Conservation (phyloP, 2,113 vertebrate species). For the Myrmophylax atrothorax region DNA sequence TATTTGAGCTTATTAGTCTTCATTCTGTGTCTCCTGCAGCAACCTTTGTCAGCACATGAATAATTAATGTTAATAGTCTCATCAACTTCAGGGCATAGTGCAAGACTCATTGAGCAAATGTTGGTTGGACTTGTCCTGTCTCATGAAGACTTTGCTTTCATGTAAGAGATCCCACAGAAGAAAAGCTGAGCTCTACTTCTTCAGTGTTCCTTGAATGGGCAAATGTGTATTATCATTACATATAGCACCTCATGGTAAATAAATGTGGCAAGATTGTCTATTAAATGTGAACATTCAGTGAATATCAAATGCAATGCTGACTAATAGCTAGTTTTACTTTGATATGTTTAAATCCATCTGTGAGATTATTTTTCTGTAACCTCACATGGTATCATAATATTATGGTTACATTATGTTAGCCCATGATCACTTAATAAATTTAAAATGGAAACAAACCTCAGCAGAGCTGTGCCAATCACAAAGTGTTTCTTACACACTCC, state of each 20-base stretch:
- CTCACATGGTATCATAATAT: not conserved
- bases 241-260: not conserved
- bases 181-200: not conserved
- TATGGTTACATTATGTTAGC: not conserved
- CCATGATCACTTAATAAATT: not conserved
- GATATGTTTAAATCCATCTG: not conserved
- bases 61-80: conserved; percentile 52
- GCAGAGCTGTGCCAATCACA: not conserved
- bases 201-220: not conserved
- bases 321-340: not conserved
- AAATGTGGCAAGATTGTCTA: not conserved
- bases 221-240: not conserved
- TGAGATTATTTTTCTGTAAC: not conserved
- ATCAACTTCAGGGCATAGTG: conserved; percentile 32
- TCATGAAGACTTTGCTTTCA: not conserved
- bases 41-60: conserved; percentile 42
- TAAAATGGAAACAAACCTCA: not conserved
- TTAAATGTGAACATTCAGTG: not conserved
- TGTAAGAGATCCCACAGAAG: not conserved
- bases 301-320: not conserved
- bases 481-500: not conserved
- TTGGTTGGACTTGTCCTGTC: conserved; percentile 15
- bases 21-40: conserved; percentile 28
- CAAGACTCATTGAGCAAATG: conserved; percentile 40
- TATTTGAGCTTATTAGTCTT: conserved; percentile 48